These are phyloP conservation scores for Gymnogyps californianus DNA, from an alignment of 2,113 vertebrate species.

Conservation along the genomic window DNA sequence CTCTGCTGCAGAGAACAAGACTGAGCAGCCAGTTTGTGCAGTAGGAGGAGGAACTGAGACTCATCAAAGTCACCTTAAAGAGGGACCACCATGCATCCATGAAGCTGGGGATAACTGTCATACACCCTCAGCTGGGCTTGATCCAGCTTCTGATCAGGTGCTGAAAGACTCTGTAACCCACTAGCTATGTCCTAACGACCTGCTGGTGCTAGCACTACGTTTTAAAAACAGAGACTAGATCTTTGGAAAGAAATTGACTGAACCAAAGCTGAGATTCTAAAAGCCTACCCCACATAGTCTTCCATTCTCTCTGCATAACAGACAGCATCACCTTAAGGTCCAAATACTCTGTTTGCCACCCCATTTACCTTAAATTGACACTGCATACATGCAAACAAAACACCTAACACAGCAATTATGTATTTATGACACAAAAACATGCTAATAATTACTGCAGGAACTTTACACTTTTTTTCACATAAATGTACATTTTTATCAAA, in stretches of 20 bases:
- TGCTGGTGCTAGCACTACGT: not conserved
- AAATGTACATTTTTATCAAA: not conserved
- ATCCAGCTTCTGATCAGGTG: not conserved
- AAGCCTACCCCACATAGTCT: not conserved
- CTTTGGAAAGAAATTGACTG: not conserved
- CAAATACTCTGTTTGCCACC: not conserved
- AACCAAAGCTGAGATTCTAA: not conserved
- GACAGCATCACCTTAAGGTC: not conserved
- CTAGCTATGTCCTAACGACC: not conserved
- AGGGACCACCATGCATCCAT: not conserved
- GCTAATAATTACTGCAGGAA: not conserved
- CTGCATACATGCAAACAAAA: not conserved
- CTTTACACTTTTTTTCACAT: not conserved
- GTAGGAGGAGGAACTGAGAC: not conserved
- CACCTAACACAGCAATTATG: not conserved
- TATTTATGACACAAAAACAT: not conserved
- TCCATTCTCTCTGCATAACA: not conserved
- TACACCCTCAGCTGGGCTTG: not conserved
- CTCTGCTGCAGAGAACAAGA: not conserved
- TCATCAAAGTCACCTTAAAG: not conserved
- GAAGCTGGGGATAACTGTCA: not conserved
- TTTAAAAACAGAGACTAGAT: not conserved
- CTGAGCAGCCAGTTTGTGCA: not conserved
- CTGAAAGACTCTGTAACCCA: not conserved
- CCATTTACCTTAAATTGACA: not conserved